Percentiles rank a stretch among this genome's conserved stretches.
Conservation (phyloP, 2,113 vertebrate species). For the Thamnaconus septentrionalis region DNA sequence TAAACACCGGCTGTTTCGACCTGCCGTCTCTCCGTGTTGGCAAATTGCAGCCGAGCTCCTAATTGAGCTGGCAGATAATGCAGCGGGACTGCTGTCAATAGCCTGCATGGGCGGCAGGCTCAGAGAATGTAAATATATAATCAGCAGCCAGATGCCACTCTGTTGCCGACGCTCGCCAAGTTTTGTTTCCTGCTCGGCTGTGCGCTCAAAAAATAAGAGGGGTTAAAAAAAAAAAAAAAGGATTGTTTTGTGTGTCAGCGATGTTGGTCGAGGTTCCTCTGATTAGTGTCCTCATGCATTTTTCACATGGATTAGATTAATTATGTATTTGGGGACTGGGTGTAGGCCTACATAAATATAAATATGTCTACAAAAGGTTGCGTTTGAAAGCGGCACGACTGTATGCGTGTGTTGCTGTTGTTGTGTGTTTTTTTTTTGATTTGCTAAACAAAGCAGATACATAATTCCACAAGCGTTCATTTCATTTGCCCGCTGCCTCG, state of each 20-base stretch:
- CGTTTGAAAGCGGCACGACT: too few relatives aligned
- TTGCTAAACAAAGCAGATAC: background rate
- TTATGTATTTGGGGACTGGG: background rate
- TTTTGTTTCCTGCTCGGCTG: background rate
- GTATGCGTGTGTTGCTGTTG: too few relatives aligned
- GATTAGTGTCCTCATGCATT: slow-evolving; percentile 6
- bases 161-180: slow-evolving; percentile 18
- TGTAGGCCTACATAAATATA: background rate
- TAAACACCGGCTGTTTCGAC: slow-evolving; percentile 38
- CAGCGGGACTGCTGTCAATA: slow-evolving; percentile 18
- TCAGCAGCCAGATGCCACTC: slow-evolving; percentile 35
- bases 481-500: background rate
- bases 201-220: too few relatives aligned
- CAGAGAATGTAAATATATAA: slow-evolving; percentile 40
- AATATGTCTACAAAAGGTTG: background rate
- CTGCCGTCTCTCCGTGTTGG: slow-evolving; percentile 28
- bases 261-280: background rate
- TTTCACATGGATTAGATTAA: slow-evolving; percentile 4
- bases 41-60: slow-evolving; percentile 32
- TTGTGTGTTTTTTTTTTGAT: background rate
- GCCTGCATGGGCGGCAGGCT: slow-evolving; percentile 19
- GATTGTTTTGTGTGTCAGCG: too few relatives aligned
- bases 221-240: too few relatives aligned
- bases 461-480: background rate
- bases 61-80: slow-evolving; percentile 36